Evolutionary conservation across 2,888 invertebrate species (phyloP), one percentile per base, ranked within the genome.

Genomic region (Amblyjoppa fuscipennis): DNA sequence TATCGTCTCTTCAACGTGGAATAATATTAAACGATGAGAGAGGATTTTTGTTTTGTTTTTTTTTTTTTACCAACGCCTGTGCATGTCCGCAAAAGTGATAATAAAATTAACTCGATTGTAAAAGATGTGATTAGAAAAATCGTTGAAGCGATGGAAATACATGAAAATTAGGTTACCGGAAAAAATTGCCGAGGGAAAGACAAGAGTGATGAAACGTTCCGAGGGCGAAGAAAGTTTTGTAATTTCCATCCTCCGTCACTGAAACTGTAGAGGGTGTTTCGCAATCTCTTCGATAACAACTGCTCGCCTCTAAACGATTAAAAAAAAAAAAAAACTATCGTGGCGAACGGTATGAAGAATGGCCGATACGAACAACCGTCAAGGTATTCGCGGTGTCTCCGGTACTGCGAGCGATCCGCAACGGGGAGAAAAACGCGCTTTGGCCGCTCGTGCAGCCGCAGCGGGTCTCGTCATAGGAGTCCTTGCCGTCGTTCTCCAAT

Each of bases 401-500:
- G 90, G 91, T 87, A 92, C 92, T 85, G 90, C 92, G 86, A 91
- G 91, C 89, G 92, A 92, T 89, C 92, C 93, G 69, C 90, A 90
- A 74, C 91, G 91, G 76, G 92, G 89, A 89, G 91, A 93, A 89
- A 93, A 90, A 86, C 91, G 93, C 86, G 92, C 93, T 73, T 88
- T 93, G 83, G 94, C 93, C 79, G 95, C 95, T 94, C 92, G 94
- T 45, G 91, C 92, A 68, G 93, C 94, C 85, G 91, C 92, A 59
- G 92, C 91, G 86, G 93, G 93, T 71, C 89, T 94, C 75, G 92
- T 91, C 71, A 91, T 94, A 70, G 91, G 93, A 75, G 86, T 94
- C 70, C 90, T 94, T 59, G 94, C 94, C 93, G 97, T 98, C 93
- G 96, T 97, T 86, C 95, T 98, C 90, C 97, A 98, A 91, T 97